These are phyloP conservation scores for Tetragonula carbonaria DNA, from an alignment of 2,888 invertebrate species.

Conservation along the genomic window DNA sequence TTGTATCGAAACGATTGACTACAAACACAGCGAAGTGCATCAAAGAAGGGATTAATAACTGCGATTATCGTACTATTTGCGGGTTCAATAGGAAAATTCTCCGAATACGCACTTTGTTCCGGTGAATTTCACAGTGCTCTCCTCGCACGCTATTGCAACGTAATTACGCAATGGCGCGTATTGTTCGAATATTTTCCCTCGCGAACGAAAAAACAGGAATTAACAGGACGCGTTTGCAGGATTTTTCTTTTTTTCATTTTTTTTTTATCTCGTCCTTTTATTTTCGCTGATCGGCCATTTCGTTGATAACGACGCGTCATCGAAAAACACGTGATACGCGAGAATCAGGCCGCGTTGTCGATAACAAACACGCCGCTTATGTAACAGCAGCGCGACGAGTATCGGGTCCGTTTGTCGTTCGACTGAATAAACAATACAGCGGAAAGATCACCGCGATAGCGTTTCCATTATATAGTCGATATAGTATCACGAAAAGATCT, in stretches of 20 bases:
- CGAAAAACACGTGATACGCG: not conserved
- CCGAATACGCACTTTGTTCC: not conserved
- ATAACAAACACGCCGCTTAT: constrained; percentile 23
- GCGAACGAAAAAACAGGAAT: not conserved
- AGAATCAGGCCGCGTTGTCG: constrained; percentile 11
- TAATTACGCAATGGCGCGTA: too few relatives aligned
- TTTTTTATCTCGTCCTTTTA: not conserved
- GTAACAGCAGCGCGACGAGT: constrained; percentile 11
- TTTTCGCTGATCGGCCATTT: not conserved
- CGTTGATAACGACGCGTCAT: not conserved
- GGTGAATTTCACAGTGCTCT: not conserved
- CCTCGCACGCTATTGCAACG: not conserved
- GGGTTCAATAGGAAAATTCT: not conserved
- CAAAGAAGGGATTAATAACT: not conserved
- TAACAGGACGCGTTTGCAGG: not conserved
- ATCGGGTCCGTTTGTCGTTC: constrained; percentile 2
- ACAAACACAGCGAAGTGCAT: not conserved
- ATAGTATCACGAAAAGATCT: not conserved
- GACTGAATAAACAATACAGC: constrained; percentile 23
- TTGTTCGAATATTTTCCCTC: not conserved
- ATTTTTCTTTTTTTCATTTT: not conserved
- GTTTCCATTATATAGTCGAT: not conserved
- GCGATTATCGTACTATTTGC: not conserved
- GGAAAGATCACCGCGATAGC: constrained; percentile 19
- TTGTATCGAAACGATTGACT: not conserved